These are phyloP conservation scores for Indicator indicator DNA, from an alignment of 2,113 vertebrate species.

Conservation along the genomic window DNA sequence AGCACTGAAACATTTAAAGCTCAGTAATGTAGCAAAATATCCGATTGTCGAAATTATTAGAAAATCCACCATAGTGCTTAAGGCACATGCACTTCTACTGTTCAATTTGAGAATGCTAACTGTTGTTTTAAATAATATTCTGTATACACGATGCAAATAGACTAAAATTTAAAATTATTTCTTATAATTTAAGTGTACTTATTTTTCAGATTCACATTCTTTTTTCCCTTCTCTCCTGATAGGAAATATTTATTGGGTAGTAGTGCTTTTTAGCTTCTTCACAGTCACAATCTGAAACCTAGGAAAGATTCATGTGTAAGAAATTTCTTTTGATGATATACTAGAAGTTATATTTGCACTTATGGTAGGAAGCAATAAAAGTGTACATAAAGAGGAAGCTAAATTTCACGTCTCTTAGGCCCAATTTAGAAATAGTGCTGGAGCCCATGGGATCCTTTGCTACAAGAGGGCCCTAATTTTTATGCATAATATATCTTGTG, in stretches of 20 bases:
- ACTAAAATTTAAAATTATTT: neutral
- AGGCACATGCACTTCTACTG: neutral
- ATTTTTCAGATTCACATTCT: neutral
- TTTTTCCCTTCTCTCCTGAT: neutral
- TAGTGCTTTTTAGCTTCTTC: neutral
- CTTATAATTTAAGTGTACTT: neutral
- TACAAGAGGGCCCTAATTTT: neutral
- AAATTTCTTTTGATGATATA: constrained; percentile 10
- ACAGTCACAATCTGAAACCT: neutral
- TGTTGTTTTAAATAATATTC: neutral
- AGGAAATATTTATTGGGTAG: neutral
- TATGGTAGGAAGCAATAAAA: constrained; percentile 41
- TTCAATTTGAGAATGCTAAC: neutral
- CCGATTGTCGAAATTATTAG: neutral
- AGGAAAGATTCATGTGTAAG: neutral
- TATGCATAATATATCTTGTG: constrained; percentile 1
- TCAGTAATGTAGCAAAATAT: neutral
- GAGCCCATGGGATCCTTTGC: constrained; percentile 24
- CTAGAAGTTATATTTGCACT: neutral
- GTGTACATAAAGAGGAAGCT: neutral
- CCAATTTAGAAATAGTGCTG: constrained; percentile 17
- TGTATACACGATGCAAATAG: neutral
- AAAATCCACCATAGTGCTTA: neutral
- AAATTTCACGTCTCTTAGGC: constrained; percentile 9
- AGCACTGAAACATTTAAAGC: neutral